Evolutionary conservation across 2,888 invertebrate genomes (phyloP), one percentile per base, ranked within the genome.

Genomic region (Carterocephalus palaemon): DNA sequence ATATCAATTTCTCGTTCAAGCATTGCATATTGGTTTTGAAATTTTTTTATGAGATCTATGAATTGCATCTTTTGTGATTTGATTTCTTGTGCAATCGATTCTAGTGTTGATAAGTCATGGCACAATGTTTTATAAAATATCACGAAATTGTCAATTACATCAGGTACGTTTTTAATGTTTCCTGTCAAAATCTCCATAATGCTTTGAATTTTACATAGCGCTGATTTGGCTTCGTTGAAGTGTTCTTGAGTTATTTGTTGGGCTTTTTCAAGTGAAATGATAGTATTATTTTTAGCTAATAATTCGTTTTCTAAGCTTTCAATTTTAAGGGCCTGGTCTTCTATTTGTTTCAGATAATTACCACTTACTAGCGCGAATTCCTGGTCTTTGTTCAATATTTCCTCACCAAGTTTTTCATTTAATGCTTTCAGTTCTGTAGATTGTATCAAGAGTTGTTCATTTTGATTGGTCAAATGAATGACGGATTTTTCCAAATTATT

Each of bases 101-200:
- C 68, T 51, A 80, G 62, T n/a, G 29, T 46, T 48, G 52, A 53
- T 26, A 81, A 56, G 31, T 56, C 65, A 20, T 61, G 57, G 51
- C 55, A 56, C 32, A 80, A 48, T 3, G 50, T 45, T 9, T 56
- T 62, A 33, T 73, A 67, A 23, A 67, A 53, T 22, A 55, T 54
- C 9, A 62, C 60, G 51, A 70, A 61, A 54, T 64, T 64, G 8
- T 70, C 67, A 20, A 68, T 56, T 16, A 64, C 43, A 32, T 64
- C 56, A 10, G 71, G 71, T 17, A 71, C 53, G 51, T 68, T 66
- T 48, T 56, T 55, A 29, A 62, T 58, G 34, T 70, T 64, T 15
- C 64, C 65, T 9, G 70, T 62, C 43, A 77, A 51, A 43, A 62
- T 57, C 2, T 42, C 32, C 7, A 73, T 55, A 40, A 77, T 63